A percentile compares a stretch with the other conserved stretches of the same genome.
These are phyloP conservation scores for Danaus chrysippus DNA, from an alignment of 2,888 invertebrate genomes.

Conservation along the genomic window DNA sequence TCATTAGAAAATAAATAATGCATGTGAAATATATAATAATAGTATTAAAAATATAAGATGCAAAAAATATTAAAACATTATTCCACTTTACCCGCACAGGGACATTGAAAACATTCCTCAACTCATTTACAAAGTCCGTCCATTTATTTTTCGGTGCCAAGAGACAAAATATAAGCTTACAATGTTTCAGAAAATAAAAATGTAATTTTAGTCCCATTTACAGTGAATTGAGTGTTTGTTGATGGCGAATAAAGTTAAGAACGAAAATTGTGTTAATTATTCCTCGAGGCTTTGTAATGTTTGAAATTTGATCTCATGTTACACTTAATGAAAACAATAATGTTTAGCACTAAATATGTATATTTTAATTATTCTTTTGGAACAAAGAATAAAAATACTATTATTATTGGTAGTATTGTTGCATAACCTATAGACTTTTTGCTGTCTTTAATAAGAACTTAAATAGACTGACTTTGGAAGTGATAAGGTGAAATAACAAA, in stretches of 20 bases:
- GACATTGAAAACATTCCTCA: background rate
- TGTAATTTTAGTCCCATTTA: background rate
- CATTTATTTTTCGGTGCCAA: background rate
- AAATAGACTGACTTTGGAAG: too few relatives aligned
- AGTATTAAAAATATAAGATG: background rate
- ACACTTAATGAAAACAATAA: too few relatives aligned
- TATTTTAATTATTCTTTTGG: too few relatives aligned
- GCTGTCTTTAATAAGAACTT: too few relatives aligned
- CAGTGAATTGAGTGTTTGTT: background rate
- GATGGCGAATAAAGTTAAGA: background rate
- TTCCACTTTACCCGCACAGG: background rate
- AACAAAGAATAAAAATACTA: too few relatives aligned
- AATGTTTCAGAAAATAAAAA: slow-evolving; percentile 1
- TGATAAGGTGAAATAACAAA: too few relatives aligned
- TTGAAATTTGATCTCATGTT: background rate
- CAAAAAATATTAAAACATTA: background rate
- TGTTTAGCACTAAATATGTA: too few relatives aligned
- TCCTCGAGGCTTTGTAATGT: background rate
- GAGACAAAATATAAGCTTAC: background rate
- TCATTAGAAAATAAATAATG: too few relatives aligned
- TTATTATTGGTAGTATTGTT: too few relatives aligned
- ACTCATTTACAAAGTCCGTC: background rate
- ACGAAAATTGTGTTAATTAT: background rate
- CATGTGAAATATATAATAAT: too few relatives aligned
- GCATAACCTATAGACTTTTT: too few relatives aligned